Evolutionary conservation across 2,888 invertebrate genomes (phyloP), one percentile per base, ranked within the genome.

Genomic region (Drosophila rubida): DNA sequence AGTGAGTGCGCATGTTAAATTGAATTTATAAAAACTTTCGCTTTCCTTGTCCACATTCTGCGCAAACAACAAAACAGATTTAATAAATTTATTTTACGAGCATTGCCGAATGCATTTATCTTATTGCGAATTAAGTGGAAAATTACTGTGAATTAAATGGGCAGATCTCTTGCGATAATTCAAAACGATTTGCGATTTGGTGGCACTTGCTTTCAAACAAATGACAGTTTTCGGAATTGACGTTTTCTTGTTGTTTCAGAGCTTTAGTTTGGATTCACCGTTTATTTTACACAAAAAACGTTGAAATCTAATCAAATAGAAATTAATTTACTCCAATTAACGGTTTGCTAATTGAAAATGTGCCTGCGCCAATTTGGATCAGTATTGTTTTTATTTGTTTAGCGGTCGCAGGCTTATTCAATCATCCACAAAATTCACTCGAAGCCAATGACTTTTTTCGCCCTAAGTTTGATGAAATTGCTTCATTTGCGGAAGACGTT

Each of bases 1-100:
- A 62, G 53, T 45, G 14, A 44, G 44, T 39, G 35, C 39, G 54
- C 44, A 5, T 32, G 32, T 32, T 27, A 27, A 68, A 69, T 68
- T 57, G 32, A 61, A 54, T 70, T 75, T 78, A 78, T 62, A 78
- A 41, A 69, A 69, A 69, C 32, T 73, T 83, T 83, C 61, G 55
- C 65, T 72, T 77, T 80, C 55, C 13, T 42, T 42, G 46, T 25
- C 32, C 32, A 22, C 27, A 39, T 50, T 32, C 30, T 32, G 48
- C 22, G 27, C 11, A 25, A 16, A 16, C 25, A 41, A 4, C 3
- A 19, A 19, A 19, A 19, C 44, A 54, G 13, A 30, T 14, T 27
- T 2, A 45, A 27, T 41, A 58, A 37, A 51, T 66, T 35, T 32
- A 13, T 46, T 60, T 60, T 44, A 9, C 44, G 39, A 32, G 27